A percentile compares a stretch with the other conserved stretches of the same genome.
These are phyloP conservation scores for Plestiodon gilberti DNA, from an alignment of 2,113 vertebrate species.

Conservation along the genomic window DNA sequence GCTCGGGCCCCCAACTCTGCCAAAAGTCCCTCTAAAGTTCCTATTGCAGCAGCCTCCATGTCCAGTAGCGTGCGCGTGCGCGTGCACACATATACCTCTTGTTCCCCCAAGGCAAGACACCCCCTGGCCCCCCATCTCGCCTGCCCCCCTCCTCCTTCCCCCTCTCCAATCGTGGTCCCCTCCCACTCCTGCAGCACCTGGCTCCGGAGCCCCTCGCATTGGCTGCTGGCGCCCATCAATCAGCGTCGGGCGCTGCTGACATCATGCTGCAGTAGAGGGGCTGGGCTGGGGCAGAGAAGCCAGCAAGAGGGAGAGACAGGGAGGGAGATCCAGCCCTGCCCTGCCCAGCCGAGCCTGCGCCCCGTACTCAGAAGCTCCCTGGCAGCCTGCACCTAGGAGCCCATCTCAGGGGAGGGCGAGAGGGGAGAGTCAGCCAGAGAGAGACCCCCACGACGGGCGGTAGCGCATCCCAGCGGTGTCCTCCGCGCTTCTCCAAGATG, in stretches of 20 bases:
- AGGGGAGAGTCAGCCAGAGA: not conserved
- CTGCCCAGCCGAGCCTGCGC: not conserved
- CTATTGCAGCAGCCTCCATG: not conserved
- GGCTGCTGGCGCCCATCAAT: constrained; percentile 60
- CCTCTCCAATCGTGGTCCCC: constrained; percentile 8
- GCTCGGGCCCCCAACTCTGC: not conserved
- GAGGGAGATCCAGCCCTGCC: constrained; percentile 23
- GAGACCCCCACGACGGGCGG: not conserved
- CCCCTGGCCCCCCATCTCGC: not conserved
- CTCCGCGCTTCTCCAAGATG: constrained; percentile 30
- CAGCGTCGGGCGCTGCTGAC: constrained; percentile 72
- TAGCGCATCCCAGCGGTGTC: not conserved
- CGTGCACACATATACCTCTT: not conserved
- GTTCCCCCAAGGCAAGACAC: not conserved
- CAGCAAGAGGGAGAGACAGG: constrained; percentile 33
- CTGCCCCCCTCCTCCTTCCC: not conserved
- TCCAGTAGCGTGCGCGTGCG: not conserved
- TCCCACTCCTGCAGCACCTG: constrained; percentile 67
- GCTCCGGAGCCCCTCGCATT: constrained; percentile 52
- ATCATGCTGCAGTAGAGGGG: constrained; percentile 79
- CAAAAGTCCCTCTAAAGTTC: constrained; percentile 7
- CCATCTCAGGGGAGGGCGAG: too few species aligned
- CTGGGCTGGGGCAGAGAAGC: constrained; percentile 51
- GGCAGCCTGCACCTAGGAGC: not conserved
- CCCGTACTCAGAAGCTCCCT: not conserved